Evolutionary conservation across 2,797 vertebrate species (phyloP).

Genomic region (Sardinella longiceps): DNA sequence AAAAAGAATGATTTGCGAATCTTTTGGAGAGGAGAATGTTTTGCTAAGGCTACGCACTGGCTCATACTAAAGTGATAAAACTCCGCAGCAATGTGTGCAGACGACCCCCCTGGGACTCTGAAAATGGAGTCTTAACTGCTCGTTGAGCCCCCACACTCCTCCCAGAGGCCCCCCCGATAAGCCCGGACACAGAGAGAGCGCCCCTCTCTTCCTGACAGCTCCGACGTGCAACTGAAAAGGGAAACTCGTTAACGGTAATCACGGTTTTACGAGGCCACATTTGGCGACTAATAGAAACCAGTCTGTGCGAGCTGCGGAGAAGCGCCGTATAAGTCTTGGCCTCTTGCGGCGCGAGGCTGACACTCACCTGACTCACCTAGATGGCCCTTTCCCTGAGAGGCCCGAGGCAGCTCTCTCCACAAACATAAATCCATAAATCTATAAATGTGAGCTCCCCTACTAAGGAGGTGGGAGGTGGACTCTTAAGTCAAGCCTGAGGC

Average conservation of each 20-base stretch:
- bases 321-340: not conserved
- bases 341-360: not conserved
- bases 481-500: not conserved
- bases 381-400: not conserved
- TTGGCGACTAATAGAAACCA: constrained; percentile 59
- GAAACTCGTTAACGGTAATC: constrained; percentile 75
- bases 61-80: constrained; percentile 12
- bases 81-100: constrained; percentile 25
- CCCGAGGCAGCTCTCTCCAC: not conserved
- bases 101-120: constrained; percentile 44
- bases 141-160: constrained; percentile 49
- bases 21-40: constrained; percentile 47
- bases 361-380: not conserved
- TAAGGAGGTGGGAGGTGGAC: not conserved
- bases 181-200: constrained; percentile 18
- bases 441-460: not conserved
- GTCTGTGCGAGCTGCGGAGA: not conserved
- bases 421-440: not conserved
- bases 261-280: constrained; percentile 70
- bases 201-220: constrained; percentile 50
- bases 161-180: constrained; percentile 31
- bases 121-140: constrained; percentile 62
- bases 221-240: constrained; percentile 65
- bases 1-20: too few relatives aligned
- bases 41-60: constrained; percentile 33